A percentile compares a stretch with the other conserved stretches of the same genome.
Conservation (phyloP, 1,140 invertebrate genomes). For the Gonatopus flavifemur region DNA sequence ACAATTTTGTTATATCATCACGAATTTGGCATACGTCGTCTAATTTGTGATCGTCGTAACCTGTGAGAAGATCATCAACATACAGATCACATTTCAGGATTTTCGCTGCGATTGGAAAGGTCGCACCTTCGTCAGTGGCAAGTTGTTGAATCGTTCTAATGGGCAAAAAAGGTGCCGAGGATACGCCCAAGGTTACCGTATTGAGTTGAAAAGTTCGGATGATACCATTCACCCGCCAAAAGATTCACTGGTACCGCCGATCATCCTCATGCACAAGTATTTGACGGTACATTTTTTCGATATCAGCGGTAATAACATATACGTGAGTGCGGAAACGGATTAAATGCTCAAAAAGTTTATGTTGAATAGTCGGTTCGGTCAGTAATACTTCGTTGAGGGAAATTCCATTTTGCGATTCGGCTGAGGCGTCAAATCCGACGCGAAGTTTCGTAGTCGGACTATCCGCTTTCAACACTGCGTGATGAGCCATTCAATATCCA, state of each 20-base stretch:
- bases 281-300: constrained; percentile 15
- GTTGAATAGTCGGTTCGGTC: constrained; percentile 35
- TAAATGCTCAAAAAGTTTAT: constrained; percentile 22
- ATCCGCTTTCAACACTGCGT: too few species aligned
- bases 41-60: too few species aligned
- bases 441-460: too few species aligned
- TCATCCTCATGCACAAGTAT: constrained; percentile 1
- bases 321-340: constrained; percentile 10
- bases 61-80: constrained; percentile 53
- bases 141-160: too few species aligned
- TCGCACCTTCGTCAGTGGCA: too few species aligned
- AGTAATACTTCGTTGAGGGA: constrained; percentile 20
- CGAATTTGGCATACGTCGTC: constrained; percentile 26
- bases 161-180: too few species aligned
- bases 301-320: constrained; percentile 8
- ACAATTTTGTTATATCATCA: constrained; percentile 22
- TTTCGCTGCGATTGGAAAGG: too few species aligned
- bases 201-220: constrained; percentile 10
- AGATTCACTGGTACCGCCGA: constrained; percentile 1
- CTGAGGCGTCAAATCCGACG: too few species aligned
- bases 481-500: constrained; percentile 50
- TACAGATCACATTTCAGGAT: too few species aligned
- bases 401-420: too few species aligned
- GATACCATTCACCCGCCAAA: constrained; percentile 1
- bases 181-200: too few species aligned